A percentile compares a stretch with the other conserved stretches of the same genome.
phyloP scores from a whole-genome alignment of 2,797 vertebrate genomes.

The Chelonia mydas region DNA sequence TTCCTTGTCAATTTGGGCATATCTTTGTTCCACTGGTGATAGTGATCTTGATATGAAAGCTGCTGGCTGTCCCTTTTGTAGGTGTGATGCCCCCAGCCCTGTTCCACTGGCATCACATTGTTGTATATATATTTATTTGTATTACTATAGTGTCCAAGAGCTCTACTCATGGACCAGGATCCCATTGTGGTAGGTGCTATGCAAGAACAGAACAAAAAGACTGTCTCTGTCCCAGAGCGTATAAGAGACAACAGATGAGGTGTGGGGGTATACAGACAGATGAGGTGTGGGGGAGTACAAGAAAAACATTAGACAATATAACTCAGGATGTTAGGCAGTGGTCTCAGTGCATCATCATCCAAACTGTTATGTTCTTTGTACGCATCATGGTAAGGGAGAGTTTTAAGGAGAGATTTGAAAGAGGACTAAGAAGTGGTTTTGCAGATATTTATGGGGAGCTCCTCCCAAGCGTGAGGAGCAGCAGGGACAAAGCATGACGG shows the following conservation, averaged over 20 bases:
- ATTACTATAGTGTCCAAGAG: neutral
- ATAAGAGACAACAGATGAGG: neutral
- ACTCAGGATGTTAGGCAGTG: too few species aligned
- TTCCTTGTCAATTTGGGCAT: neutral
- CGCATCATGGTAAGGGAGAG: too few species aligned
- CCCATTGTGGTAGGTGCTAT: neutral
- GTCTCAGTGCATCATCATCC: too few species aligned
- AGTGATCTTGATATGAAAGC: neutral
- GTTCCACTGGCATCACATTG: neutral
- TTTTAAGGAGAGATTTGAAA: too few species aligned
- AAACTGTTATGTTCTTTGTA: too few species aligned
- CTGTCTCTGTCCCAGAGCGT: neutral
- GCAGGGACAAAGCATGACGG: too few species aligned
- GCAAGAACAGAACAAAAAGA: neutral
- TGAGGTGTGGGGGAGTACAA: neutral
- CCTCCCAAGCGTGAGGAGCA: too few species aligned
- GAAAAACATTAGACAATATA: too few species aligned
- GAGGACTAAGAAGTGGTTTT: too few species aligned
- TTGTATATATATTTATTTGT: neutral
- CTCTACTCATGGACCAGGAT: neutral
- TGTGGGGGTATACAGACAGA: neutral
- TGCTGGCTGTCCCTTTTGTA: neutral
- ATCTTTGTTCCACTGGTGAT: neutral
- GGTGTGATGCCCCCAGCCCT: neutral
- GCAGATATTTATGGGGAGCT: too few species aligned